Evolutionary conservation across 1,140 invertebrate species (phyloP), one percentile per base, ranked within the genome.

Genomic region (Drosophila jambulina): DNA sequence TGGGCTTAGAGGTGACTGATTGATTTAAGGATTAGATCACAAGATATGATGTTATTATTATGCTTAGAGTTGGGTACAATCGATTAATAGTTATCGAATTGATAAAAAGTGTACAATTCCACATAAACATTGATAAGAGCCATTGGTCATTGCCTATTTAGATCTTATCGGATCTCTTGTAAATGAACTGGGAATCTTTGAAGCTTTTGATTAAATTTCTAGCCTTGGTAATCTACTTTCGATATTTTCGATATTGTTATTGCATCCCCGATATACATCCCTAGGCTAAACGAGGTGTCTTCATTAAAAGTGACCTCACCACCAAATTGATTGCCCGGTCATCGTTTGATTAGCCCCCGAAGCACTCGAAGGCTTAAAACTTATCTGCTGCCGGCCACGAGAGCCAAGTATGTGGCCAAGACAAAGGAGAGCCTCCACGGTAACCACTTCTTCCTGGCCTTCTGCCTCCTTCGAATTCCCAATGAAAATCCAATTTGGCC

Each of bases 331-430:
- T 87, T 87, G 83, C n/a, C 63, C 53, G 63, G 71, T 70, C 79
- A 48, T 68, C 70, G 48, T 72, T 86, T 82, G 83, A 87, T 86
- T 87, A 83, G 71, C 71, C 77, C 80, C 77, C 60, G 51, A 71
- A 71, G 84, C 67, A 87, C 68, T 83, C 45, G 45, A 71, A 71
- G 84, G 84, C 80, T 80, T 88, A 80, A 88, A 80, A 78, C 84
- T 87, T 88, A 87, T 88, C 83, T 59, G 60, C 46, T 38, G 40
- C 36, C 29, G n/a, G 15, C 70, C 69, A 71, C 27, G 25, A 46
- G 56, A 25, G 45, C 19, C 17, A 46, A 46, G 27, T 46, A 42
- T 32, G 17, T 38, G 74, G 32, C 65, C 60, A 68, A 61, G 75
- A 46, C 61, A 25, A 34, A 21, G 32, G 51, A 15, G 46, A 49